Evolutionary conservation across 1,140 invertebrate species (phyloP), one percentile per base, ranked within the genome.

Genomic region (Tetragnatha versicolor): DNA sequence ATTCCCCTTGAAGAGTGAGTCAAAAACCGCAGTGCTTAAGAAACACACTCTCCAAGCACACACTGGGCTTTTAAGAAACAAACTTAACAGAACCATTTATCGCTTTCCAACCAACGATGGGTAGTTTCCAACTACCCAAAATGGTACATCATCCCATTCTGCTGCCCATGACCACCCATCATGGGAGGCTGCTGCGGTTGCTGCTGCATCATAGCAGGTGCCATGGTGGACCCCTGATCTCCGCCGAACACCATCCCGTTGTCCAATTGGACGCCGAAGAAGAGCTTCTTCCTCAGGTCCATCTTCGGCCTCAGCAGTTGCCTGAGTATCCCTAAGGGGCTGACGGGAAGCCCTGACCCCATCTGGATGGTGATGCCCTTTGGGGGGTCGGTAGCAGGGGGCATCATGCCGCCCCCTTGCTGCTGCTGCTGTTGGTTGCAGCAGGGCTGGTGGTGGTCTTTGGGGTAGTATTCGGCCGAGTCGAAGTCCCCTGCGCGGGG

Each of bases 171-270:
- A 65, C 42, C 42, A 5, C 68, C 68, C 9, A 31, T 51, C 17
- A 7, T 17, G 9, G 37, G 35, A 25, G 22, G 61, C 3, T 60
- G 55, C 2, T 27, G 25, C 17, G 55, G 55, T 7, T 42, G 39
- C 7, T 9, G 49, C 2, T 2, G 49, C 49, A 51, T 51, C 25
- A 22, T 51, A 25, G 45, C 37, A 3, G 65, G 42, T n/a, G n/a
- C n/a, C n/a, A n/a, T n/a, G n/a, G n/a, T n/a, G 3, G 29, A 2
- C 2, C 14, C 20, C 4, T 63, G 14, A 42, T 61, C 27, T 12
- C 76, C 76, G 9, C 76, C 76, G 51, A 79, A 69, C n/a, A 63
- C 76, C 12, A 79, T 42, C 22, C 76, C 76, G 10, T 79, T 79
- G 45, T 79, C 76, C 0, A 79, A 65, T 47, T 79, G 76, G 5